These are phyloP conservation scores for Phalacrocorax pelagicus DNA, from an alignment of 2,113 vertebrate genomes.

Conservation along the genomic window DNA sequence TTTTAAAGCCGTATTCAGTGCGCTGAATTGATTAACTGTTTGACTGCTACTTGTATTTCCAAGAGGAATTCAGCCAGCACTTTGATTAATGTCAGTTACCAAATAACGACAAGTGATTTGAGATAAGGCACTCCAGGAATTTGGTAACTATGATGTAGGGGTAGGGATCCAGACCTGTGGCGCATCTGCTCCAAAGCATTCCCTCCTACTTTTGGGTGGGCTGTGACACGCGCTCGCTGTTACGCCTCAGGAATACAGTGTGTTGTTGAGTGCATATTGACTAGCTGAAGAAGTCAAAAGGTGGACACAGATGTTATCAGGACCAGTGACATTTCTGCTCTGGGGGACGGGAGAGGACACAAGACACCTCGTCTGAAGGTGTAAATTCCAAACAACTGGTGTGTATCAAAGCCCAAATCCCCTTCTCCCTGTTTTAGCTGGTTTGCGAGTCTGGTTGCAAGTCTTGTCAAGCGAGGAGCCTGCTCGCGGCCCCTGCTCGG, in stretches of 20 bases:
- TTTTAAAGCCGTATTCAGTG: neutral
- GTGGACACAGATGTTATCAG: neutral
- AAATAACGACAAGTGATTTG: neutral
- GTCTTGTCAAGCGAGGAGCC: no score
- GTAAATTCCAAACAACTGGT: fast-evolving
- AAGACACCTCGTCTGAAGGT: no score
- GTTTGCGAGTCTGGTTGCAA: no score
- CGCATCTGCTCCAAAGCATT: neutral
- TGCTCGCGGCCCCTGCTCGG: no score
- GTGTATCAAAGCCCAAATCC: no score
- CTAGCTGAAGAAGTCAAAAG: neutral
- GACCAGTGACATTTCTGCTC: neutral
- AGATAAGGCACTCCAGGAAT: neutral
- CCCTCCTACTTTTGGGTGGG: neutral
- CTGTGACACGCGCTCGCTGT: fast-evolving
- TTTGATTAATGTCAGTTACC: neutral
- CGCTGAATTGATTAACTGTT: neutral
- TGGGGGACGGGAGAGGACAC: no score
- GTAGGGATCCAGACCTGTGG: neutral
- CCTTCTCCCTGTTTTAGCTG: fast-evolving
- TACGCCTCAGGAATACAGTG: fast-evolving
- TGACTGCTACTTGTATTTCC: neutral
- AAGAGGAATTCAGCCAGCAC: neutral
- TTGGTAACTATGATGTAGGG: neutral
- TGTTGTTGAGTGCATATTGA: fast-evolving